A percentile compares a stretch with the other conserved stretches of the same genome.
phyloP scores from a whole-genome alignment of 2,113 vertebrate species.

The Desmodus rotundus region DNA sequence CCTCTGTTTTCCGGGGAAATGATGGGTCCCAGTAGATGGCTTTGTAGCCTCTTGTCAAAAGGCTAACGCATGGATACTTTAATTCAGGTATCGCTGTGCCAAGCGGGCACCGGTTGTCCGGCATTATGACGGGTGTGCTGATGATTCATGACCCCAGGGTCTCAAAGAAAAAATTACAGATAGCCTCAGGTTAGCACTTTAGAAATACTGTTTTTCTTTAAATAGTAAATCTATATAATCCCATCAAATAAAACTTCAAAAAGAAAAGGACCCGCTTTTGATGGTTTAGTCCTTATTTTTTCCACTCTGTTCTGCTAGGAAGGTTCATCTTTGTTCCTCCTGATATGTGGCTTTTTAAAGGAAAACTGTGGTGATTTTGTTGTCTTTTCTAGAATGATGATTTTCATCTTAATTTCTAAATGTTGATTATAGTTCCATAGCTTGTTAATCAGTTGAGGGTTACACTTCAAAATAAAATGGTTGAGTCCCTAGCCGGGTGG shows the following conservation, averaged over 20 bases:
- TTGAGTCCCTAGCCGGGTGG: not conserved
- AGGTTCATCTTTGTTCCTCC: not conserved
- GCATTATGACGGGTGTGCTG: constrained; percentile 81
- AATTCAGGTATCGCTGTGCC: constrained; percentile 79
- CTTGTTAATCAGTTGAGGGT: not conserved
- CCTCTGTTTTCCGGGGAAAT: constrained; percentile 80
- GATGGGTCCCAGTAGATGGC: constrained; percentile 82
- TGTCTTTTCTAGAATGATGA: constrained; percentile 3
- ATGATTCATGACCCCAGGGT: constrained; percentile 84
- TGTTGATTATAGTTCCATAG: not conserved
- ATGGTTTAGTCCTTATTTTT: not conserved
- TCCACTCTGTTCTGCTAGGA: not conserved
- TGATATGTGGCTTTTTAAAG: not conserved
- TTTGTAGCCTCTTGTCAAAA: constrained; percentile 84
- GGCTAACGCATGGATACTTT: constrained; percentile 75
- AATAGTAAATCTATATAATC: not conserved
- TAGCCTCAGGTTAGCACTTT: constrained; percentile 15
- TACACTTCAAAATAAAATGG: not conserved
- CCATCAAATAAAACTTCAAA: constrained; percentile 6
- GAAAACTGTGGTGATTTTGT: constrained; percentile 7
- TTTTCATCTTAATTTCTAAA: constrained; percentile 39
- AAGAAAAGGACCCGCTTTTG: not conserved
- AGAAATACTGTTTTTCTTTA: constrained; percentile 40
- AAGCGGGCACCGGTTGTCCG: constrained; percentile 69
- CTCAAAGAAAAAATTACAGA: constrained; percentile 81